Evolutionary conservation across 2,888 invertebrate species (phyloP), one percentile per base, ranked within the genome.

Genomic region (Abscondita cerata): DNA sequence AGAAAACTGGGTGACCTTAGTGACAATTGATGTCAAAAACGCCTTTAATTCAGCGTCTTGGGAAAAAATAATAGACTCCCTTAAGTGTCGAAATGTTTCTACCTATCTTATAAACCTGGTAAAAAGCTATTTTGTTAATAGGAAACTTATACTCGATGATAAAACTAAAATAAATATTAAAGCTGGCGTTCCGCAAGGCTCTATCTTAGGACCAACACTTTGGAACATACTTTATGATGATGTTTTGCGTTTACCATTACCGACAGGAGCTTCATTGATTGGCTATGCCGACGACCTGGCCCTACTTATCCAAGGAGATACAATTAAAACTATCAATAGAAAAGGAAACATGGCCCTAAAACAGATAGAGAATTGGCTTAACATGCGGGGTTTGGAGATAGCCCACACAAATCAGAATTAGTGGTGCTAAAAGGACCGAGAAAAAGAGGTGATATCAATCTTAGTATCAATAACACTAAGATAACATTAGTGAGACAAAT

Each of bases 231-330:
- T 40, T 2, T 40, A 40, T 8, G 40, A 48, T 15, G 50, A 34
- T 11, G 1, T 50, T 1, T 16, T 50, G 2, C 13, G 16, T 3
- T 15, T 50, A 9, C 9, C 33, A 11, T 18, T 50, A 1, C 8
- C 13, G 2, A 11, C 4, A 8, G 50, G 50, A 11, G 52, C 18
- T 1, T 19, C 1, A 2, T 11, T 9, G 2, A 40, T 41, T 5
- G 52, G 25, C 4, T 52, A 12, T 19, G 52, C 52, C n/a, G 52
- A 52, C 13, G 20, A 52, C 41, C 12, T 40, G 5, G 40, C 41
- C 5, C 1, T 52, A 11, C 12, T 40, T n/a, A 40, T 52, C 5
- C 13, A 19, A 11, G 52, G 18, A 12, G 19, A 52, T 1, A 25
- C 20, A 6, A 40, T 6, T 4, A 8, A 40, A 13, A 11, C 40